Base-by-base conservation (phyloP, 2,113 vertebrate genomes). In the Piliocolobus tephrosceles region DNA sequence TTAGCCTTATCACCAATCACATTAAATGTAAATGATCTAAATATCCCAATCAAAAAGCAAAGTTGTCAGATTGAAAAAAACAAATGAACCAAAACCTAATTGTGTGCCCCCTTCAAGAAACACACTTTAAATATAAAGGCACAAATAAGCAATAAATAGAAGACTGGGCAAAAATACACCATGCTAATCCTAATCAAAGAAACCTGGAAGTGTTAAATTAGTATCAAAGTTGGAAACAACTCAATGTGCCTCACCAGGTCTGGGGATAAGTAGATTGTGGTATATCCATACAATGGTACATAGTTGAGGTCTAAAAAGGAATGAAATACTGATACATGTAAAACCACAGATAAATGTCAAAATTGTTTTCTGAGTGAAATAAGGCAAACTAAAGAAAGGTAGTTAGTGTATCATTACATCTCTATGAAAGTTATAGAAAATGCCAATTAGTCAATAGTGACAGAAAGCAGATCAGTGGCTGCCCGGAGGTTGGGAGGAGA, bases 161-260 rank as follows among this genome's bases (percentile, higher is more conserved):
- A 73, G 82, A 40, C 10, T 20, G 9, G 5, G 18, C 27, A 73
- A 79, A 90, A 27, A 20, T 5, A 7, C 12, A 25, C 7, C 7
- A 14, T 38, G 38, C 38, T 43, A 12, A 16, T 23, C 43, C 43
- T 35, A 23, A 50, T 38, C 78, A 64, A 23, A 78, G 45, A 52
- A 52, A 58, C 13, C 45, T n/a, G 32, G 40, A 8, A 1, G 16
- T 22, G 43, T 22, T 64, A 40, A 40, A 8, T 2, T 72, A 43
- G 25, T 27, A 32, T 10, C 81, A 2, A 50, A 27, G n/a, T 7
- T 8, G 50, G 75, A 17, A n/a, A 57, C 1, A 50, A 3, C 6
- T 40, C 30, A 43, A 1, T 2, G 11, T 35, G 27, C 47, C 2
- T 0, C 0, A 0, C 2, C 12, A 14, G 43, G 25, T 8, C 73